Percentiles rank a stretch among this genome's conserved stretches.
phyloP scores from a whole-genome alignment of 2,113 vertebrate genomes.

The Lichenostomus cassidix region DNA sequence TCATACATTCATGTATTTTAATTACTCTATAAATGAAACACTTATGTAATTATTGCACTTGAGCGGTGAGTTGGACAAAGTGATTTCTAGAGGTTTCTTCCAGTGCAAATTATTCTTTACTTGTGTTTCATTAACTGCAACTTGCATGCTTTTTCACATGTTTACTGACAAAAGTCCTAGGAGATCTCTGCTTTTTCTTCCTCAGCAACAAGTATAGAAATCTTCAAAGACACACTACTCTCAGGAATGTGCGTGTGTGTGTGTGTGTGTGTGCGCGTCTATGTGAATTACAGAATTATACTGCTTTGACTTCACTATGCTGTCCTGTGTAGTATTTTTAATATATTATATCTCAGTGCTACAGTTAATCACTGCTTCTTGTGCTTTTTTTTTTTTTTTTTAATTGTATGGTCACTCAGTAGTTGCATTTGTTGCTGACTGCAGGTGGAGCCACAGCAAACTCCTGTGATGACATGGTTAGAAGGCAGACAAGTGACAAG shows the following conservation, averaged over 20 bases:
- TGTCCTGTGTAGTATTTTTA: neutral
- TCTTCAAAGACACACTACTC: neutral
- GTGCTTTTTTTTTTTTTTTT: neutral
- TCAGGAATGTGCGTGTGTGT: rapidly evolving
- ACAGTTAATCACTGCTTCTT: neutral
- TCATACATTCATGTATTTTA: neutral
- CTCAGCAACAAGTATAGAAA: neutral
- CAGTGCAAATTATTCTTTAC: neutral
- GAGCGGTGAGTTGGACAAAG: neutral
- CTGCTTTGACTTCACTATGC: neutral
- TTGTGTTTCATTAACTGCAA: neutral
- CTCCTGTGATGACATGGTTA: neutral
- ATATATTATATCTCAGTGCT: neutral
- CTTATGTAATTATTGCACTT: neutral
- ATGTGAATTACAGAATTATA: neutral
- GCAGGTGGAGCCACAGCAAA: neutral
- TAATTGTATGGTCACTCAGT: neutral
- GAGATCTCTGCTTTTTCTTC: neutral
- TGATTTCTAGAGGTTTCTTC: neutral
- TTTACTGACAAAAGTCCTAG: neutral
- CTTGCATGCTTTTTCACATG: neutral
- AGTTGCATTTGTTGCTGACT: rapidly evolving
- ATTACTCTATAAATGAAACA: neutral
- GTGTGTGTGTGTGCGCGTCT: neutral
- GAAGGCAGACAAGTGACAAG: neutral